A percentile compares a stretch with the other conserved stretches of the same genome.
phyloP scores from a whole-genome alignment of 2,797 vertebrate species.

The Pachyuromys duprasi region DNA sequence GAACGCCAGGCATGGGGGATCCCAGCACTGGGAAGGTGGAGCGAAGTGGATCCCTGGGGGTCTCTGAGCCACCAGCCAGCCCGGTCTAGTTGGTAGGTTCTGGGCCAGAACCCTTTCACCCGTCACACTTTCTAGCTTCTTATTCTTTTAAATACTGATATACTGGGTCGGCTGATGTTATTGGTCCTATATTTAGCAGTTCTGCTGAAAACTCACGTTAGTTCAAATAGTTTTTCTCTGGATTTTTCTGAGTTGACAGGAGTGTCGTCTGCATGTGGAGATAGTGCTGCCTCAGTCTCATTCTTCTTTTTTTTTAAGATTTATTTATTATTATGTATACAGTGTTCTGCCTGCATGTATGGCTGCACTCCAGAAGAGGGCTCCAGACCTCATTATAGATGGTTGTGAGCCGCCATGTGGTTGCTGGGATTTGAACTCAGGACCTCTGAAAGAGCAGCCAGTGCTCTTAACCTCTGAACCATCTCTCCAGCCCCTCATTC shows the following conservation, averaged over 20 bases:
- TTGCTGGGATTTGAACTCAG: too few species aligned
- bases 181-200: not conserved
- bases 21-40: not conserved
- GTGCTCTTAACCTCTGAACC: too few species aligned
- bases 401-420: too few species aligned
- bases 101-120: not conserved
- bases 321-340: too few species aligned
- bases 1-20: not conserved
- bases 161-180: not conserved
- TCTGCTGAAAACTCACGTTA: conserved; percentile 5
- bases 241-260: not conserved
- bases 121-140: not conserved
- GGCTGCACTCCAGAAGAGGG: too few species aligned
- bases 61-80: not conserved
- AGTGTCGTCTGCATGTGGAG: not conserved
- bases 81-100: too few species aligned
- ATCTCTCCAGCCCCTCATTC: too few species aligned
- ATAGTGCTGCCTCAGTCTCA: not conserved
- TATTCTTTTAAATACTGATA: not conserved
- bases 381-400: too few species aligned
- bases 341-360: too few species aligned
- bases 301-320: not conserved
- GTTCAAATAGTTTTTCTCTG: conserved; percentile 11
- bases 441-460: too few species aligned
- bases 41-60: not conserved